These are phyloP conservation scores for Clupea harengus DNA, from an alignment of 2,113 vertebrate species.

Conservation along the genomic window DNA sequence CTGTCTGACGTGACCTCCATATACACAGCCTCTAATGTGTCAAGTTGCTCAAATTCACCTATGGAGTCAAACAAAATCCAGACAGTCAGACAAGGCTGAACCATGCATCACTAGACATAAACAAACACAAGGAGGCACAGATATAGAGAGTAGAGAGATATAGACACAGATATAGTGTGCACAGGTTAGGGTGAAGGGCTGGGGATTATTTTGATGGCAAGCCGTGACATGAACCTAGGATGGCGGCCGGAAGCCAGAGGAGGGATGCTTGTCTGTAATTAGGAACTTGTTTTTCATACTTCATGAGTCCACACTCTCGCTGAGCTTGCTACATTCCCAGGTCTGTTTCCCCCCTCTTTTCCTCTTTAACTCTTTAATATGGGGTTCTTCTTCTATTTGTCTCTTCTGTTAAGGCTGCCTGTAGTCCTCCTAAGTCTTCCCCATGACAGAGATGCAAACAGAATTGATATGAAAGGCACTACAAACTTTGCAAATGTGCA, in stretches of 20 bases:
- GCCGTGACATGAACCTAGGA: background rate
- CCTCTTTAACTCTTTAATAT: background rate
- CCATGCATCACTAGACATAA: background rate
- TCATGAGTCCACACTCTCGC: background rate
- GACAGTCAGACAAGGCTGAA: background rate
- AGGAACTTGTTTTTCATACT: background rate
- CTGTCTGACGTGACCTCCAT: background rate
- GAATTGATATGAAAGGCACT: no score
- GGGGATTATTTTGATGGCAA: background rate
- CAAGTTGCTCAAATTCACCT: background rate
- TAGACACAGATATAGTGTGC: background rate
- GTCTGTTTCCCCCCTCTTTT: background rate
- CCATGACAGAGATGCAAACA: background rate
- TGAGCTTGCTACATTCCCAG: background rate
- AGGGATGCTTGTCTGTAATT: slow-evolving; percentile 9
- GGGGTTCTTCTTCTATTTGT: background rate
- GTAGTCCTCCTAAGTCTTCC: background rate
- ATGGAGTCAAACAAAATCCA: background rate
- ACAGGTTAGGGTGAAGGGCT: background rate
- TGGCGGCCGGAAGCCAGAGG: background rate
- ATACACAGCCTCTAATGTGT: background rate
- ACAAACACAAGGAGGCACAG: background rate
- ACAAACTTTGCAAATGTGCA: no score
- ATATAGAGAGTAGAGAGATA: no score
- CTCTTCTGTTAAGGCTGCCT: background rate